Evolutionary conservation across 2,888 invertebrate genomes (phyloP).

Genomic region (Cetonia aurata): DNA sequence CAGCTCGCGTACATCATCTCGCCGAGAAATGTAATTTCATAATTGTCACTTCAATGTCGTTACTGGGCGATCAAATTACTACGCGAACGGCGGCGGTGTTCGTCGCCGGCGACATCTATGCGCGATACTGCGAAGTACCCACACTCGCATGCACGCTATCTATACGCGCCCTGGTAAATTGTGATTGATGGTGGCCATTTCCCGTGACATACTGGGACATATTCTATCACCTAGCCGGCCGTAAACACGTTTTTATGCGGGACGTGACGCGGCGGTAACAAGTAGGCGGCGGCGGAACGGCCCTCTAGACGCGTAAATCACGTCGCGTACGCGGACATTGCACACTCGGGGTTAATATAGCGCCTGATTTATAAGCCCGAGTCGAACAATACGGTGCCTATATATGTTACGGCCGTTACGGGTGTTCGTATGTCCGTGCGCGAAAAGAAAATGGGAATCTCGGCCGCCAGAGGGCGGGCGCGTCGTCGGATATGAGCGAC

Average conservation of each 20-base stretch:
- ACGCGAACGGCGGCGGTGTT: constrained; percentile 45
- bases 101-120: constrained; percentile 8
- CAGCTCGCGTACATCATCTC: constrained; percentile 64
- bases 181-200: constrained; percentile 65
- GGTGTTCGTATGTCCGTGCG: constrained; percentile 1
- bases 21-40: constrained; percentile 66
- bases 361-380: constrained; percentile 61
- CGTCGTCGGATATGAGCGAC: not conserved
- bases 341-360: constrained; percentile 66
- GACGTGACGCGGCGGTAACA: constrained; percentile 63
- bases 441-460: constrained; percentile 22
- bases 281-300: constrained; percentile 63
- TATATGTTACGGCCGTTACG: constrained; percentile 19
- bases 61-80: constrained; percentile 63
- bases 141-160: constrained; percentile 26
- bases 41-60: constrained; percentile 65
- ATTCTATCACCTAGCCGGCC: constrained; percentile 63
- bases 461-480: not conserved
- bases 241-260: constrained; percentile 66
- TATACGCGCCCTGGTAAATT: constrained; percentile 57
- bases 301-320: constrained; percentile 66
- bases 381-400: constrained; percentile 41
- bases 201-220: constrained; percentile 62
- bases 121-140: constrained; percentile 1
- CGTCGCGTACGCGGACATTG: constrained; percentile 62